phyloP scores from a whole-genome alignment of 2,888 invertebrate genomes.

The Hyppa rectilinea region DNA sequence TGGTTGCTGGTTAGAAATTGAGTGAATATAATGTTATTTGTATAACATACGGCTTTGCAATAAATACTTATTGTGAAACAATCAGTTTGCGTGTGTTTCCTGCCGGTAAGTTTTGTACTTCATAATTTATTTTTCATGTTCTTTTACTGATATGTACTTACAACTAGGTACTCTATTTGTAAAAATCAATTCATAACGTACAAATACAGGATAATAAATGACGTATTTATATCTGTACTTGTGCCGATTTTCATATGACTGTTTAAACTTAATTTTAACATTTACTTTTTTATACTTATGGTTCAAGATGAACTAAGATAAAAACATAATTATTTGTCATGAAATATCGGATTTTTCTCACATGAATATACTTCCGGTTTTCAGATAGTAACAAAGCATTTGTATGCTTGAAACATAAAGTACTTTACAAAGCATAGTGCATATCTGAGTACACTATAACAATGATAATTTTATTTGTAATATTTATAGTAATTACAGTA shows the following conservation, averaged over 20 bases:
- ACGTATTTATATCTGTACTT: background rate
- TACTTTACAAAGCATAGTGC: too few relatives aligned
- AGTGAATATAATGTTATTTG: slow-evolving; percentile 34
- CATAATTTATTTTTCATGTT: slow-evolving; percentile 15
- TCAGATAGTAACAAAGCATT: background rate
- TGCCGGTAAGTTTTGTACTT: slow-evolving; percentile 54
- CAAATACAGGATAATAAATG: background rate
- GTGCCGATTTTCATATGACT: background rate
- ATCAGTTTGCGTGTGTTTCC: slow-evolving; percentile 16
- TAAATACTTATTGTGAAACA: slow-evolving; percentile 46
- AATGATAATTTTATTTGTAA: slow-evolving; percentile 1
- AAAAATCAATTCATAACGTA: background rate
- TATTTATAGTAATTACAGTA: background rate
- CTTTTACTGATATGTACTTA: background rate
- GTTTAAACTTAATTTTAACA: too few relatives aligned
- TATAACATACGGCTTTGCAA: slow-evolving; percentile 4
- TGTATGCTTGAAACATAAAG: background rate
- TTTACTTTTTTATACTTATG: background rate
- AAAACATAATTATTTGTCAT: background rate
- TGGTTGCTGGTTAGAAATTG: slow-evolving; percentile 1
- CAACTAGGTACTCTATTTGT: background rate
- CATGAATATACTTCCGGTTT: background rate
- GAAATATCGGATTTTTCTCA: background rate
- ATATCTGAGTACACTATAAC: background rate
- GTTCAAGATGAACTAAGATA: background rate